Conservation (phyloP, 1,140 invertebrate species). For the Drosophila persimilis region DNA sequence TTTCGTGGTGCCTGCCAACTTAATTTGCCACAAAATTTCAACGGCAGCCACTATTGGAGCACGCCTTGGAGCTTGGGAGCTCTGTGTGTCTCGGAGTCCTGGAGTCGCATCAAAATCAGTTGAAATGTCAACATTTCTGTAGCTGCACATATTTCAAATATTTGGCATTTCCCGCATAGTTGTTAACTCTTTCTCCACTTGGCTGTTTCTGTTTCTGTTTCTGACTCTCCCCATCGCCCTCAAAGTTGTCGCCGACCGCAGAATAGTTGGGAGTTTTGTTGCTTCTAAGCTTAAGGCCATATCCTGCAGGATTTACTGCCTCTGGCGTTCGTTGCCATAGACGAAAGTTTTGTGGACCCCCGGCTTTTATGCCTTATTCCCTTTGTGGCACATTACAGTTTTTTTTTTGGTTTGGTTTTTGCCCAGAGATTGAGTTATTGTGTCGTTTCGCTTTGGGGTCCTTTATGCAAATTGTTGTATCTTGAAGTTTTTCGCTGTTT, state of each 20-base stretch:
- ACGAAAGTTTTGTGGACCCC: conserved; percentile 48
- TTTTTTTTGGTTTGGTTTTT: conserved; percentile 27
- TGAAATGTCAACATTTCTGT: conserved; percentile 49
- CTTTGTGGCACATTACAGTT: conserved; percentile 57
- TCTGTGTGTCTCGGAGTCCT: conserved; percentile 6
- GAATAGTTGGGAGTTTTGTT: conserved; percentile 63
- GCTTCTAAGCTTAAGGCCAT: conserved; percentile 40
- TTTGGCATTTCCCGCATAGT: conserved; percentile 60
- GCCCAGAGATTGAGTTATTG: conserved; percentile 71
- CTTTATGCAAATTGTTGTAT: conserved; percentile 65
- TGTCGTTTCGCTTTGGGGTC: conserved; percentile 48
- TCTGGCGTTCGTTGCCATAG: conserved; percentile 1
- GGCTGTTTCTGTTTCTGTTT: neutral
- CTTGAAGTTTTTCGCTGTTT: conserved; percentile 22
- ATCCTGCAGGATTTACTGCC: conserved; percentile 54
- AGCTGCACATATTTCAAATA: conserved; percentile 72
- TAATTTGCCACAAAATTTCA: conserved; percentile 55
- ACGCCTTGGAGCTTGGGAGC: neutral
- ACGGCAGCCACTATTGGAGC: conserved; percentile 5
- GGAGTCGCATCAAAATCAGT: conserved; percentile 26
- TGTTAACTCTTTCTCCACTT: conserved; percentile 44
- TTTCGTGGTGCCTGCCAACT: conserved; percentile 54
- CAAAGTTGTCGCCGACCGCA: conserved; percentile 57
- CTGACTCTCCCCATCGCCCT: conserved; percentile 5
- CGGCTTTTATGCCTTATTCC: conserved; percentile 59